phyloP scores from a whole-genome alignment of 2,888 invertebrate genomes.

The Bellardia bayeri region DNA sequence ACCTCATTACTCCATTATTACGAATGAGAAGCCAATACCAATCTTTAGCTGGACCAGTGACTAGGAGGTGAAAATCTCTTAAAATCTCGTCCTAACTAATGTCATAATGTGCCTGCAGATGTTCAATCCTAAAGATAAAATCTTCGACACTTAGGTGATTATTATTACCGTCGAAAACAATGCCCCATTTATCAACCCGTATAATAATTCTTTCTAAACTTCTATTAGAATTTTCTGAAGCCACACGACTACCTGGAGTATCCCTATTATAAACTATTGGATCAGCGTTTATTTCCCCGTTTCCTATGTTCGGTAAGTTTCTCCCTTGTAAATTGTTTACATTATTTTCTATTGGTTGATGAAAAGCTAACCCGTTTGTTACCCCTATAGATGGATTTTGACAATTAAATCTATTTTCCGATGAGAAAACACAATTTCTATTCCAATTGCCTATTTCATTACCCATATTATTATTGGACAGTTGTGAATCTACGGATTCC shows the following conservation, averaged over 20 bases:
- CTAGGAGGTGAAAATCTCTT: slow-evolving; percentile 29
- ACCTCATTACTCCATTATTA: background rate
- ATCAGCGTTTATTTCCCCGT: background rate
- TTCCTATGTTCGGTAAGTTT: background rate
- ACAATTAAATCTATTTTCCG: background rate
- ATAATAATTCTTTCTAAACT: background rate
- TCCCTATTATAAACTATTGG: background rate
- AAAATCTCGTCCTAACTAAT: slow-evolving; percentile 15
- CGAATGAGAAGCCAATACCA: slow-evolving; percentile 26
- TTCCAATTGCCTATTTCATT: background rate
- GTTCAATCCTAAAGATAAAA: slow-evolving; percentile 1
- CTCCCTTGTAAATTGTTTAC: background rate
- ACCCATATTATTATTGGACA: background rate
- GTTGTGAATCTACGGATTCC: background rate
- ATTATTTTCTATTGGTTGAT: background rate
- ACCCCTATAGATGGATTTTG: background rate
- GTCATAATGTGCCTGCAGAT: background rate
- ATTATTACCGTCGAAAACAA: slow-evolving; percentile 10
- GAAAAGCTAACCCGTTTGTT: too few species aligned
- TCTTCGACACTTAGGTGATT: slow-evolving; percentile 16
- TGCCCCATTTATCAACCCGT: slow-evolving; percentile 10
- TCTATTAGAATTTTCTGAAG: background rate
- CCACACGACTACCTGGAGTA: background rate
- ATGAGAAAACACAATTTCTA: background rate
- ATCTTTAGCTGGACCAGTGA: background rate